These are phyloP conservation scores for Pagrus major DNA, from an alignment of 2,113 vertebrate genomes.

Conservation along the genomic window DNA sequence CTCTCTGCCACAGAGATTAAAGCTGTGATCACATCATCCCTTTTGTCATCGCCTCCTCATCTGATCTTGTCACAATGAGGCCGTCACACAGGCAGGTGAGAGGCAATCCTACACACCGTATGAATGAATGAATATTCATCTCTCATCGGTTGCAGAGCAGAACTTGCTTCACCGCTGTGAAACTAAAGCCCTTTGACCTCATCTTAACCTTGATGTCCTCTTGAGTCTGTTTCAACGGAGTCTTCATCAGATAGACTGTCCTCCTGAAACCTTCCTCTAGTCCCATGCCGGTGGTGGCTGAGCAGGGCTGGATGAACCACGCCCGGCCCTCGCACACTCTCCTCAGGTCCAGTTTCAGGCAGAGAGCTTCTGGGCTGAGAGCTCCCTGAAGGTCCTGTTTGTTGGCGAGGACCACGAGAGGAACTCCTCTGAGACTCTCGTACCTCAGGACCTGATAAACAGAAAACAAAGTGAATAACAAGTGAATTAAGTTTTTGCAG, in stretches of 20 bases:
- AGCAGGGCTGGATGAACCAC: constrained; percentile 94
- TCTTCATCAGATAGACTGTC: constrained; percentile 85
- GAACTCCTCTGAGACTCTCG: constrained; percentile 81
- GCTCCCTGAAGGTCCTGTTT: constrained; percentile 90
- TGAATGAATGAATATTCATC: constrained; percentile 1
- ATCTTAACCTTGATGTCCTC: constrained; percentile 73
- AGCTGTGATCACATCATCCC: constrained; percentile 2
- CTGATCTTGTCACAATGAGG: neutral
- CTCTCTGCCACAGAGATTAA: constrained; percentile 7
- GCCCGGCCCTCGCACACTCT: constrained; percentile 85
- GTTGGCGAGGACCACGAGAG: constrained; percentile 90
- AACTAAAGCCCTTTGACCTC: constrained; percentile 65
- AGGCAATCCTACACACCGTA: neutral
- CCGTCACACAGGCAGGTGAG: neutral
- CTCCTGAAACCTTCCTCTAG: constrained; percentile 85
- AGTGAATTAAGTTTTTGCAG: no score
- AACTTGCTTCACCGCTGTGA: constrained; percentile 46
- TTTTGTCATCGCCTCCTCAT: neutral
- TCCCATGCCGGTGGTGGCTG: constrained; percentile 86
- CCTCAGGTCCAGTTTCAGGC: constrained; percentile 83
- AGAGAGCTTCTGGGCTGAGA: constrained; percentile 83
- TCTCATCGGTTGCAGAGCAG: constrained; percentile 58
- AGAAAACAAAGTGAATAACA: neutral
- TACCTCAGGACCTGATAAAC: constrained; percentile 77
- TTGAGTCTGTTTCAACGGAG: constrained; percentile 69